Conservation (phyloP, 2,797 vertebrate genomes). For the Tarsius wallacei region DNA sequence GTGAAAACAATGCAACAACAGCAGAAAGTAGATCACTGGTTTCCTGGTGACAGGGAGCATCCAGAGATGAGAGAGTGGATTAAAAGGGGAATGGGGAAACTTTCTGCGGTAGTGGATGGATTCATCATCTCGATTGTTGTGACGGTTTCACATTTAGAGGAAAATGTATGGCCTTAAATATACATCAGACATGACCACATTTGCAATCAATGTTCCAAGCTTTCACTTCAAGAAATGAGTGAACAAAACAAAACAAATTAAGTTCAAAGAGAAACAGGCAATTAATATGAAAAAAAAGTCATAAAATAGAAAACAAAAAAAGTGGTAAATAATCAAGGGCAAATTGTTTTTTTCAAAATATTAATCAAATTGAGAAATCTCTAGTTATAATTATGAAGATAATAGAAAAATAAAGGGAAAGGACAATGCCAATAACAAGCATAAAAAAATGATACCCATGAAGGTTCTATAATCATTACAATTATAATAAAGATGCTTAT, state of each 20-base stretch:
- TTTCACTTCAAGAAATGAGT: background rate
- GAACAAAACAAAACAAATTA: background rate
- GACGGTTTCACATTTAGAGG: background rate
- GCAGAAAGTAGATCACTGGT: background rate
- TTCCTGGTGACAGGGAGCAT: background rate
- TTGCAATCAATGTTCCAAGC: background rate
- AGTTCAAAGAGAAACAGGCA: background rate
- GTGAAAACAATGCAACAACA: background rate
- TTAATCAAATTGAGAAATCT: background rate
- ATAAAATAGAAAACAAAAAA: background rate
- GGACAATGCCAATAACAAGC: background rate
- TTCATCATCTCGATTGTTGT: background rate
- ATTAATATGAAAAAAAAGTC: background rate
- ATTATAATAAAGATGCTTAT: background rate
- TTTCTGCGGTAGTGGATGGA: fast-evolving
- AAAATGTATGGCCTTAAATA: background rate
- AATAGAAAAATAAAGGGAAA: background rate
- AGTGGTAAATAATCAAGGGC: background rate
- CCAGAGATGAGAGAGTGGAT: background rate
- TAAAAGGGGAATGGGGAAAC: background rate
- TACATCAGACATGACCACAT: background rate
- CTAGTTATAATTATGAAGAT: background rate
- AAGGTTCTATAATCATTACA: background rate
- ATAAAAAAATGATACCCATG: background rate
- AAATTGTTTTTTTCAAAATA: background rate